Evolutionary conservation across 2,797 vertebrate genomes (phyloP).

Genomic region (Telmatherina bonti): DNA sequence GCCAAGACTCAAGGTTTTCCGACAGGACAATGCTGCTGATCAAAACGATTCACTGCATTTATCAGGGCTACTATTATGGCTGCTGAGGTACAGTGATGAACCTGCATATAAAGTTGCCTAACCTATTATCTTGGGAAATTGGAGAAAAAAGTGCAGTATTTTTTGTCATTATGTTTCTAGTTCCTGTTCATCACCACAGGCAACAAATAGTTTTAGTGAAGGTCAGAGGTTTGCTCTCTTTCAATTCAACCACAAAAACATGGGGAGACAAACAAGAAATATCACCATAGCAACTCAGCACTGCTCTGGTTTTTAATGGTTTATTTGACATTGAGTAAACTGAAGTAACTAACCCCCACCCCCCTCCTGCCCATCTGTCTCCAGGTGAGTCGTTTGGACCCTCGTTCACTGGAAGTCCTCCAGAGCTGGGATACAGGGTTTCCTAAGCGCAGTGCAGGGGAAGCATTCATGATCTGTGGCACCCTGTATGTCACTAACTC

Average conservation of each 20-base stretch:
- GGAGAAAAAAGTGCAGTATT: too few relatives aligned
- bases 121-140: not conserved
- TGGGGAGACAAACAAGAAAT: not conserved
- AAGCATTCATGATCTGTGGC: conserved; percentile 97
- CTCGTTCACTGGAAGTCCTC: conserved; percentile 88
- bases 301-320: not conserved
- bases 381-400: conserved; percentile 91
- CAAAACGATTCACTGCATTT: too few relatives aligned
- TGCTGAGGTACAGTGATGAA: too few relatives aligned
- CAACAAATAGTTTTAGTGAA: too few relatives aligned
- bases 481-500: conserved; percentile 97
- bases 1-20: too few relatives aligned
- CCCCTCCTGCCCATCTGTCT: not conserved
- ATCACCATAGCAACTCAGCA: not conserved
- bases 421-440: conserved; percentile 96
- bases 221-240: not conserved
- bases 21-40: too few relatives aligned
- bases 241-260: not conserved
- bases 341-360: not conserved
- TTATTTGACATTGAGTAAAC: not conserved
- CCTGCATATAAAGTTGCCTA: not conserved
- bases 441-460: conserved; percentile 95
- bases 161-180: not conserved
- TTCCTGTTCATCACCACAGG: not conserved
- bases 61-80: too few relatives aligned